phyloP scores from a whole-genome alignment of 2,797 vertebrate species.

The Caiman crocodilus region DNA sequence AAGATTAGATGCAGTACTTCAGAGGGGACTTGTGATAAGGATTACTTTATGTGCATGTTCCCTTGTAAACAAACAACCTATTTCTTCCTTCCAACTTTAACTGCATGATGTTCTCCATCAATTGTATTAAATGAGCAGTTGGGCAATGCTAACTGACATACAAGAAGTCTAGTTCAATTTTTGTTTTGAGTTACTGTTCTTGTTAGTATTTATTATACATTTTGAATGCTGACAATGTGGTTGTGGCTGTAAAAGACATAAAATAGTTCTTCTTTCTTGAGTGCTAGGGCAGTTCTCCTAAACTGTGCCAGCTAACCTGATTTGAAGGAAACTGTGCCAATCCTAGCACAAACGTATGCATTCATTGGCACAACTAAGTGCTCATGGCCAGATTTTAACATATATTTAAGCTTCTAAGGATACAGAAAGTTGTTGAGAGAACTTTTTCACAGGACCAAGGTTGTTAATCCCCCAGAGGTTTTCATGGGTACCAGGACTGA shows the following conservation, averaged over 20 bases:
- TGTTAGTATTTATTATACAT: not conserved
- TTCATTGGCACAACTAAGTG: not conserved
- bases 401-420: not conserved
- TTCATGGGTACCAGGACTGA: not conserved
- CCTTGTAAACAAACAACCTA: not conserved
- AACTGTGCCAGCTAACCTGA: not conserved
- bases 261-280: not conserved
- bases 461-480: not conserved
- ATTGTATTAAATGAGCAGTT: not conserved
- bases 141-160: not conserved
- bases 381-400: not conserved
- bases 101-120: not conserved
- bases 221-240: not conserved
- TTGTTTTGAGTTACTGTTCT: not conserved
- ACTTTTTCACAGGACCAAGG: not conserved
- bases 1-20: not conserved
- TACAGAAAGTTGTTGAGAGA: fast-evolving
- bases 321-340: not conserved
- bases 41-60: not conserved
- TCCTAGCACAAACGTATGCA: not conserved
- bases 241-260: not conserved
- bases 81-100: not conserved
- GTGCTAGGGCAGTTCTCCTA: not conserved
- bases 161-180: not conserved
- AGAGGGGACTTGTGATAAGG: not conserved